phyloP scores from a whole-genome alignment of 2,888 invertebrate species.

The Archips xylosteana region DNA sequence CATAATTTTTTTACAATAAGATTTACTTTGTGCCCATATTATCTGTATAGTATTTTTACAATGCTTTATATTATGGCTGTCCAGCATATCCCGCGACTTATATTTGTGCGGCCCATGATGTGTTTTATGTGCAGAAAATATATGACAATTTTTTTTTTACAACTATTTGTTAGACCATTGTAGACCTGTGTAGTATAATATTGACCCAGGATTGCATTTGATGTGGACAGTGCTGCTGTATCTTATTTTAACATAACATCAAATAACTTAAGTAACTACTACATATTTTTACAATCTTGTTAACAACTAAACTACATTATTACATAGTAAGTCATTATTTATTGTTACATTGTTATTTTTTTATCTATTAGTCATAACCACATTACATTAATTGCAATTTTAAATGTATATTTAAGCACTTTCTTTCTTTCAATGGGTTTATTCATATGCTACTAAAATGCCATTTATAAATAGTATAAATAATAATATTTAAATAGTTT shows the following conservation, averaged over 20 bases:
- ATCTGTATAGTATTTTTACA: conserved; percentile 8
- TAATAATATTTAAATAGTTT: neutral
- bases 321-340: conserved; percentile 54
- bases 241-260: conserved; percentile 25
- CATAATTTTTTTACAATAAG: neutral
- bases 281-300: conserved; percentile 38
- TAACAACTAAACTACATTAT: conserved; percentile 35
- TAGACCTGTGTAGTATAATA: no score
- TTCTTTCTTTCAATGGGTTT: neutral
- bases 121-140: no score
- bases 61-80: neutral
- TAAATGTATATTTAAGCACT: neutral
- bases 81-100: no score
- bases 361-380: conserved; percentile 30
- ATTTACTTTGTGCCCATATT: conserved; percentile 31
- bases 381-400: neutral
- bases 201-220: no score
- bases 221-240: neutral
- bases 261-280: conserved; percentile 36
- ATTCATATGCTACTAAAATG: neutral
- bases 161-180: no score
- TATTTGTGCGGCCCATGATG: no score
- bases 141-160: no score
- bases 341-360: conserved; percentile 53
- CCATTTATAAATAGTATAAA: neutral